Evolutionary conservation across 2,888 invertebrate species (phyloP), one percentile per base, ranked within the genome.

Genomic region (Xanthostigma xanthostigma): DNA sequence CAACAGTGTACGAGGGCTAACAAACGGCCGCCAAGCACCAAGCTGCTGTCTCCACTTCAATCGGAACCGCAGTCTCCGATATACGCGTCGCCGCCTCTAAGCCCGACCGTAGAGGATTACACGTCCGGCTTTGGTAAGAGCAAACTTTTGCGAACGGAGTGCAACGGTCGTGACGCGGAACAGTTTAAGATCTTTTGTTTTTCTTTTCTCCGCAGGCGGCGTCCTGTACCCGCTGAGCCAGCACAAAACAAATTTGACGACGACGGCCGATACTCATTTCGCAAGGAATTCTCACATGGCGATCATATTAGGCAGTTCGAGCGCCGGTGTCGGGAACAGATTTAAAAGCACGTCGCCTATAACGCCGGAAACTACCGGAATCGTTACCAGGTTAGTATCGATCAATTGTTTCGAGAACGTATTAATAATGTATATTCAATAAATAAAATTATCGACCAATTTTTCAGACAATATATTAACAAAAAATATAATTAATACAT

Each of bases 211-310:
- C n/a, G 10, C 11, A 60, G 62, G 60, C 48, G 65, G 64, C 1
- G 65, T 67, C 64, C 67, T 68, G 49, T 68, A 68, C 53, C 67
- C 67, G 50, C 55, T 67, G 46, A 57, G 66, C 51, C 68, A 67
- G 53, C 35, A 60, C 62, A 49, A 61, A 62, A 53, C 68, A 64
- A 71, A 61, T 64, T 69, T 14, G 56, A 63, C 46, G 13, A 65
- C 60, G 58, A 75, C 62, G 0, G 75, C 85, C 0, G 88, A 89
- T 65, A 84, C 83, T 36, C 89, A 89, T 63, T 89, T 88, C 70
- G 85, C 85, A 47, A 72, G 90, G n/a, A 90, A 91, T 63, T 89
- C 90, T 0, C 91, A 91, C 60, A 91, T 91, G 90, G 73, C 89
- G 53, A 91, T 91, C 55, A 91, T 91, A 57, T 67, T 91, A 53